A percentile compares a stretch with the other conserved stretches of the same genome.
These are phyloP conservation scores for Nycticebus coucang DNA, from an alignment of 2,113 vertebrate genomes.

Conservation along the genomic window DNA sequence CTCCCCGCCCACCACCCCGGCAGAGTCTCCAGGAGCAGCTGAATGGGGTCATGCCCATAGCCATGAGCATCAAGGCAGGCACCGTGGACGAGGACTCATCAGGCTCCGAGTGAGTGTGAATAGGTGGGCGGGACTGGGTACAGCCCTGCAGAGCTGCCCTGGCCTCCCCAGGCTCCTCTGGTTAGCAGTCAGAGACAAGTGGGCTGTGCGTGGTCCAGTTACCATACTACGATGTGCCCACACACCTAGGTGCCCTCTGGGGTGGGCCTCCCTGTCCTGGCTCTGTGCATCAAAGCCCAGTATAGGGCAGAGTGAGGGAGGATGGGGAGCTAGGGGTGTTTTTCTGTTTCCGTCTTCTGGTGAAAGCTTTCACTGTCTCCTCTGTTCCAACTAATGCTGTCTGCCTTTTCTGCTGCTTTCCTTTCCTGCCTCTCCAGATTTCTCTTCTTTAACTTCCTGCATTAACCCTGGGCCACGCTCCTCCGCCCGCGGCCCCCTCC, in stretches of 20 bases:
- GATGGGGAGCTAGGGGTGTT: constrained; percentile 52
- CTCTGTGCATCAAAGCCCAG: not conserved
- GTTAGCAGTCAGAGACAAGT: not conserved
- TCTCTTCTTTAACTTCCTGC: constrained; percentile 93
- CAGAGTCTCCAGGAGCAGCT: constrained; percentile 86
- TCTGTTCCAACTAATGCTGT: constrained; percentile 75
- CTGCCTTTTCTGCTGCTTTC: constrained; percentile 84
- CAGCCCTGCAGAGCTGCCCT: not conserved
- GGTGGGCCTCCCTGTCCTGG: not conserved
- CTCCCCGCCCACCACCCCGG: constrained; percentile 70
- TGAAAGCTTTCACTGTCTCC: constrained; percentile 67
- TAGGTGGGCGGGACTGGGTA: not conserved
- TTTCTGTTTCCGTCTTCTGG: constrained; percentile 74
- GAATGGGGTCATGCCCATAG: constrained; percentile 88
- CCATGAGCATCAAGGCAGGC: constrained; percentile 91
- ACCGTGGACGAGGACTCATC: constrained; percentile 94
- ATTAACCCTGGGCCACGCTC: constrained; percentile 87
- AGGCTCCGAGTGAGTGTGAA: constrained; percentile 94
- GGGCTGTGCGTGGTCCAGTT: not conserved
- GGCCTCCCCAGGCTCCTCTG: not conserved
- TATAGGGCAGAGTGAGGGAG: not conserved
- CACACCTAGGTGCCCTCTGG: not conserved
- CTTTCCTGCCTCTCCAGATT: constrained; percentile 90
- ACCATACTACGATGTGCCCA: not conserved
- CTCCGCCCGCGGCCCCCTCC: constrained; percentile 60